Conservation (phyloP, 2,113 vertebrate species). For the Deroptyus accipitrinus region DNA sequence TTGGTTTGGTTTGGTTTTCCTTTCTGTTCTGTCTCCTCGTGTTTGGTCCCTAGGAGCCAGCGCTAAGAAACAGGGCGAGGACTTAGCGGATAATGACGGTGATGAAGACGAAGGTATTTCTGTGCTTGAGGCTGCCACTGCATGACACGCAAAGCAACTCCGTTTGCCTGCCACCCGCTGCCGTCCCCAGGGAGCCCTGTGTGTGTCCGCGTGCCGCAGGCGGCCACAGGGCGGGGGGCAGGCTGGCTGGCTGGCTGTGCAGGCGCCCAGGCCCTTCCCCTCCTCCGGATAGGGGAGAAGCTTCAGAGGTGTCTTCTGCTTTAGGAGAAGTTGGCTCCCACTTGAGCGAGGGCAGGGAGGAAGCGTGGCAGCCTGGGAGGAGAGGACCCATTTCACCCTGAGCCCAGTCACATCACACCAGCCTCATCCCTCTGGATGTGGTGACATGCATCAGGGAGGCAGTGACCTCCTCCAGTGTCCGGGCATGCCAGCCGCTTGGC, state of each 20-base stretch:
- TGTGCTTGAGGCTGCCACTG: conserved; percentile 88
- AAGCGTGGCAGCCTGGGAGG: conserved; percentile 49
- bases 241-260: conserved; percentile 56
- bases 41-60: conserved; percentile 94
- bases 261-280: conserved; percentile 16
- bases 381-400: conserved; percentile 49
- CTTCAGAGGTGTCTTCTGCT: neutral
- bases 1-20: conserved; percentile 54
- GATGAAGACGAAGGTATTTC: conserved; percentile 99
- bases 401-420: conserved; percentile 58
- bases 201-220: conserved; percentile 36
- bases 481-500: neutral
- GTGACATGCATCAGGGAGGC: neutral
- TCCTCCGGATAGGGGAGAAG: conserved; percentile 22
- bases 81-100: conserved; percentile 99
- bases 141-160: conserved; percentile 79
- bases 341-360: conserved; percentile 23
- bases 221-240: conserved; percentile 43
- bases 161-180: conserved; percentile 48
- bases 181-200: conserved; percentile 53
- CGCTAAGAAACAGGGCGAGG: conserved; percentile 99
- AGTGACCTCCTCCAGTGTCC: neutral
- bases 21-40: conserved; percentile 81
- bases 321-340: neutral
- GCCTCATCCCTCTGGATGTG: neutral